Percentiles rank a stretch among this genome's conserved stretches.
phyloP scores from a whole-genome alignment of 2,113 vertebrate genomes.

The Cryptomyrus ogoouensis region DNA sequence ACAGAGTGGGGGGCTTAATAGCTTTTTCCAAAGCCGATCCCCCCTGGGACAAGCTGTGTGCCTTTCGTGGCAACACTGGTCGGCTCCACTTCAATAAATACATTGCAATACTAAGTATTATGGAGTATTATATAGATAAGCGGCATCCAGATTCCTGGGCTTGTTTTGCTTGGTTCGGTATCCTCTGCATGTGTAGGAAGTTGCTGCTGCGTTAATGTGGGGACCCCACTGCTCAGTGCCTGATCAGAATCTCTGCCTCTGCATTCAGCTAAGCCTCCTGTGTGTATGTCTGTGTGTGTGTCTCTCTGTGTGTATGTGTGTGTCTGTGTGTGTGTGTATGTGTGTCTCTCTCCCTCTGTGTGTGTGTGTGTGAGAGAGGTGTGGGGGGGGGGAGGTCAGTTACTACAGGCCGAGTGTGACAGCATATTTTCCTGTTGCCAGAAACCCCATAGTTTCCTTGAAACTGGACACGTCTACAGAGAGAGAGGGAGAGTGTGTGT shows the following conservation, averaged over 20 bases:
- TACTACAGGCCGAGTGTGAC: conserved; percentile 12
- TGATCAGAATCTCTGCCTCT: not conserved
- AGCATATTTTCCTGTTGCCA: conserved; percentile 22
- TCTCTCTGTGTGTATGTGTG: not conserved
- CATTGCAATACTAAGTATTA: not conserved
- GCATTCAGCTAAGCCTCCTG: not conserved
- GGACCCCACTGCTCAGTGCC: not conserved
- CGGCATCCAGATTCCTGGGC: not conserved
- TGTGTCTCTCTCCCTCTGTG: not conserved
- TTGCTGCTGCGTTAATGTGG: not conserved
- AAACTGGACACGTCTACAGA: conserved; percentile 19
- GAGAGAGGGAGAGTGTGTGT: not conserved
- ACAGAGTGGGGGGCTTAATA: not conserved
- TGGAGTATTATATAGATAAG: not conserved
- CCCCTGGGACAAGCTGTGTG: not conserved
- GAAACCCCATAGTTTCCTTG: conserved; percentile 22
- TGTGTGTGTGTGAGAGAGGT: not conserved
- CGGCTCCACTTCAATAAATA: not conserved
- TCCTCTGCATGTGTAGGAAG: not conserved
- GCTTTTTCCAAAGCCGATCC: not conserved
- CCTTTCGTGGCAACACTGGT: not conserved
- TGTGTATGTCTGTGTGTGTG: not conserved
- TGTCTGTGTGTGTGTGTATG: not conserved
- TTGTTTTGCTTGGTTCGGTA: not conserved
- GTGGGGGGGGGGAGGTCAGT: not conserved